phyloP scores from a whole-genome alignment of 2,888 invertebrate species.

The Campopleginae sp. region DNA sequence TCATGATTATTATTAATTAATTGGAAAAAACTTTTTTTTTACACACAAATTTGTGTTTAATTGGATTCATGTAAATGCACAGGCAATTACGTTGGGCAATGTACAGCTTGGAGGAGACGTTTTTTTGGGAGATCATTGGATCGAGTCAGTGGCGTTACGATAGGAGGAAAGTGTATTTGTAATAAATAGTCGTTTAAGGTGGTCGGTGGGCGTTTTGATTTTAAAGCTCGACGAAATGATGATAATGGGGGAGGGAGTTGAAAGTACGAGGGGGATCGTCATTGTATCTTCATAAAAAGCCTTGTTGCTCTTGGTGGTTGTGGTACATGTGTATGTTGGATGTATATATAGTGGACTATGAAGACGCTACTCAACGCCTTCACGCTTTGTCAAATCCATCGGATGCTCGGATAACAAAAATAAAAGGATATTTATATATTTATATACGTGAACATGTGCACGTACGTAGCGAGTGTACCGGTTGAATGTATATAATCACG shows the following conservation, averaged over 20 bases:
- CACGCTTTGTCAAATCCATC: conserved; percentile 49
- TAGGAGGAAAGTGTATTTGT: conserved; percentile 7
- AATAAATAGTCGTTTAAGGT: conserved; percentile 27
- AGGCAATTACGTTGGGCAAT: background rate
- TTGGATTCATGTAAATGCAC: background rate
- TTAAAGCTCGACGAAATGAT: conserved; percentile 42
- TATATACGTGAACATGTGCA: background rate
- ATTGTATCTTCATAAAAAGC: conserved; percentile 42
- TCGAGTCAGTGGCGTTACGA: background rate
- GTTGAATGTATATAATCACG: conserved; percentile 55
- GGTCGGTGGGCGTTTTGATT: conserved; percentile 13
- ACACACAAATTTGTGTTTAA: background rate
- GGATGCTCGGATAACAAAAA: conserved; percentile 32
- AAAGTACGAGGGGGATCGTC: conserved; percentile 33
- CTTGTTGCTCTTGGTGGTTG: conserved; percentile 1
- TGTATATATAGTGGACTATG: conserved; percentile 22
- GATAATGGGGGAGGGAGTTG: conserved; percentile 31
- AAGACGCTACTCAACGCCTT: conserved; percentile 49
- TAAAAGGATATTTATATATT: conserved; percentile 9
- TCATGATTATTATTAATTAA: background rate
- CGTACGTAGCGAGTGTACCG: conserved; percentile 24
- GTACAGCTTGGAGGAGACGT: background rate
- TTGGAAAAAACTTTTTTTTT: background rate
- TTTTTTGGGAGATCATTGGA: background rate
- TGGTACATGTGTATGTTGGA: background rate